Evolutionary conservation across 1,140 invertebrate genomes (phyloP).

Genomic region (Platyscapa corneri): DNA sequence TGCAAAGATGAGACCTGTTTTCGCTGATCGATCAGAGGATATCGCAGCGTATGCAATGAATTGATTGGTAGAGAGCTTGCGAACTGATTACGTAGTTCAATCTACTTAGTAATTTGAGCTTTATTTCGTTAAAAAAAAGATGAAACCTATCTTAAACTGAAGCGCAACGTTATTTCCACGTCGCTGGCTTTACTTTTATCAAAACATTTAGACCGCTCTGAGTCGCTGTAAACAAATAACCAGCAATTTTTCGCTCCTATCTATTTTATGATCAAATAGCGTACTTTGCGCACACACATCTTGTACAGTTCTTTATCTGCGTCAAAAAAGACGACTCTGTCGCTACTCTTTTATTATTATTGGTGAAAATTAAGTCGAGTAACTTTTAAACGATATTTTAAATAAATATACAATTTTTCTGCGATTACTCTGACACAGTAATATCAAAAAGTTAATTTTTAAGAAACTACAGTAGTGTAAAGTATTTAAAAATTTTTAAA

Average conservation of each 20-base stretch:
- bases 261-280: background rate
- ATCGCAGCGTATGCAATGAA: background rate
- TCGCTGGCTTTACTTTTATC: background rate
- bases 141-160: background rate
- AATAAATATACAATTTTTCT: too few relatives aligned
- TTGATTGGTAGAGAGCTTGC: slow-evolving; percentile 28
- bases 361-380: too few relatives aligned
- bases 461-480: too few relatives aligned
- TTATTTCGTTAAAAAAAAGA: slow-evolving; percentile 27
- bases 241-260: background rate
- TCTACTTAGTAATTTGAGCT: slow-evolving; percentile 38
- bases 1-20: background rate
- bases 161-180: background rate
- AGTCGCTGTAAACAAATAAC: background rate
- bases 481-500: too few relatives aligned
- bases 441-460: too few relatives aligned
- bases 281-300: background rate
- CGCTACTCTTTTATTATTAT: too few relatives aligned
- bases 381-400: too few relatives aligned
- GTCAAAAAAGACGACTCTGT: too few relatives aligned
- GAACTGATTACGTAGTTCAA: slow-evolving; percentile 22
- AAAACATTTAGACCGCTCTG: background rate
- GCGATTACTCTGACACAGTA: too few relatives aligned
- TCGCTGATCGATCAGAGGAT: slow-evolving; percentile 15
- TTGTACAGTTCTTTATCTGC: too few relatives aligned